Evolutionary conservation across 2,113 vertebrate genomes (phyloP), one percentile per base, ranked within the genome.

Genomic region (Nettapus auritus): DNA sequence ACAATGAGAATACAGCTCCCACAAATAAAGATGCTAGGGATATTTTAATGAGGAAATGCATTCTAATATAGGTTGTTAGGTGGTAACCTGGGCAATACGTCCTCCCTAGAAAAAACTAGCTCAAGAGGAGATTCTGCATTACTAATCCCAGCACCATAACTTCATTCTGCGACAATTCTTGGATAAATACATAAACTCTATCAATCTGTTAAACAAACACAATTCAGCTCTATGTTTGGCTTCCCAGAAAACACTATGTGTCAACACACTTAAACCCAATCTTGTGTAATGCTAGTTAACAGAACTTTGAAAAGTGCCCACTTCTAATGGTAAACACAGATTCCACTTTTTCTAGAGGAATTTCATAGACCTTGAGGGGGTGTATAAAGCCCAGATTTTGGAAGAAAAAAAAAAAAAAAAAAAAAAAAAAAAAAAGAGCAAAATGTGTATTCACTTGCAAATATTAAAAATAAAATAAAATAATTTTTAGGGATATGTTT

Each of bases 181-280:
- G 66, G 38, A 68, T 69, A 94, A 84, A 82, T 50, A 71, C 10
- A 55, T 40, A 93, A 68, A 70, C 14, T 20, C 22, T 56, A 82
- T 17, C 38, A 53, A 57, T 77, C 50, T 56, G 34, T 68, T 71
- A 68, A 96, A 90, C 60, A 87, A 89, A 81, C 40, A 73, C 29
- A 44, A 71, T 29, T 63, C 40, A 82, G 19, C 14, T 77, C 50
- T 14, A 5, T 63, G 44, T 75, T 78, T 95, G 74, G 36, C 52
- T 94, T 89, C 46, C 94, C n/a, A 46, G 46, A 53, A 93, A 62
- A 25, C 21, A 86, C 59, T 75, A 88, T 80, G n/a, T 83, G 50
- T 79, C 46, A 80, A 74, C 40, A 36, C 5, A 42, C 34, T 66
- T 42, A 69, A 63, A 80, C 29, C 29, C 40, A 81, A 11, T n/a